A percentile compares a stretch with the other conserved stretches of the same genome.
Conservation (phyloP, 2,888 invertebrate species). For the Linhomoeus sp. region DNA sequence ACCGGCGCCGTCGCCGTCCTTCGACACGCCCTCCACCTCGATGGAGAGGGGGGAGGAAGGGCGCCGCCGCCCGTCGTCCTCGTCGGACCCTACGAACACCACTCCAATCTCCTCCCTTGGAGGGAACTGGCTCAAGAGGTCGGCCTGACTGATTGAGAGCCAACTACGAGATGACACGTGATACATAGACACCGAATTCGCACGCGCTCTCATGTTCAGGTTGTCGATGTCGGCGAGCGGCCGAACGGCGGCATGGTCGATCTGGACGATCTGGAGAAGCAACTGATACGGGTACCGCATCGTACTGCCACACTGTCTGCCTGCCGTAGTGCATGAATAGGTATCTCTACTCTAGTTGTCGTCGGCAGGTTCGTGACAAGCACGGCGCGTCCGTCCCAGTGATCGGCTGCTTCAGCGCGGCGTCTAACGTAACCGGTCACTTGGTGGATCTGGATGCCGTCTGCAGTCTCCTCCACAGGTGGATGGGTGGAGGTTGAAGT, state of each 20-base stretch:
- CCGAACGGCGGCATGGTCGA: no score
- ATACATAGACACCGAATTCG: no score
- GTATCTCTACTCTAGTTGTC: no score
- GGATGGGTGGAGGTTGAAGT: background rate
- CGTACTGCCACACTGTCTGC: constrained; percentile 16
- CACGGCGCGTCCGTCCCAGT: constrained; percentile 26
- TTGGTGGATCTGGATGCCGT: constrained; percentile 60
- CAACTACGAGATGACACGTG: no score
- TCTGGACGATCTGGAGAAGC: constrained; percentile 49
- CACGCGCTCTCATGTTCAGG: no score
- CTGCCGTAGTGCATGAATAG: no score
- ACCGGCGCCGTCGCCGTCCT: constrained; percentile 56
- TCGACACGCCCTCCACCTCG: constrained; percentile 47
- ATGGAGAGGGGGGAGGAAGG: background rate
- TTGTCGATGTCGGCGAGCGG: no score
- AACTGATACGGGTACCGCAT: constrained; percentile 39
- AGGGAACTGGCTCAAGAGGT: constrained; percentile 56
- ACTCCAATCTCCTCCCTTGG: constrained; percentile 60
- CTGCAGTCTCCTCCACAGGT: constrained; percentile 55
- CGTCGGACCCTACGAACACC: constrained; percentile 56
- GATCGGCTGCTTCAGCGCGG: constrained; percentile 65
- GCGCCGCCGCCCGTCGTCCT: constrained; percentile 39
- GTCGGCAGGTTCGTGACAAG: constrained; percentile 26
- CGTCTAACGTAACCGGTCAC: constrained; percentile 72
- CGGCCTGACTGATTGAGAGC: no score